Evolutionary conservation across 2,113 vertebrate genomes (phyloP).

Genomic region (Plotosus lineatus): DNA sequence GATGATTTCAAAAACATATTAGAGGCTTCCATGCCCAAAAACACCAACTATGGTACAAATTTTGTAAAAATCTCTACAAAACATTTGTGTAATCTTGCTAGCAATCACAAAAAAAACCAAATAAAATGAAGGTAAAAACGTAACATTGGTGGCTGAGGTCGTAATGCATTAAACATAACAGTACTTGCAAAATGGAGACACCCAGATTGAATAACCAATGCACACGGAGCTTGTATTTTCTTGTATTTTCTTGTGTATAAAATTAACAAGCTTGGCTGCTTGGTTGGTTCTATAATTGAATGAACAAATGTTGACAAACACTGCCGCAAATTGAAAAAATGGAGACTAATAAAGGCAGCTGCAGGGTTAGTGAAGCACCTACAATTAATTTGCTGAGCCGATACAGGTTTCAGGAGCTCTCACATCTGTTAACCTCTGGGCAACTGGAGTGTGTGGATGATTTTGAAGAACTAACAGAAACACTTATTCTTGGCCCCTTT

Average conservation of each 20-base stretch:
- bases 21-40: no score
- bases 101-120: no score
- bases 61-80: no score
- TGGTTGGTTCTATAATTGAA: background rate
- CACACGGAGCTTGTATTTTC: background rate
- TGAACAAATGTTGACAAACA: constrained; percentile 12
- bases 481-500: background rate
- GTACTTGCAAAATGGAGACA: background rate
- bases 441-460: background rate
- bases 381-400: background rate
- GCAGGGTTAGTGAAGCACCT: constrained; percentile 4
- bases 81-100: no score
- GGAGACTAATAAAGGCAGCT: background rate
- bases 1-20: no score
- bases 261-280: background rate
- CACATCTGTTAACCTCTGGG: background rate
- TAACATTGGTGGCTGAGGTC: no score
- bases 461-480: constrained; percentile 6
- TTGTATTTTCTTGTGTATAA: background rate
- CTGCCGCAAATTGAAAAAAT: background rate
- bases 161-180: background rate
- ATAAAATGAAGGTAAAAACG: no score
- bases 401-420: background rate
- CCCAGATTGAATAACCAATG: background rate
- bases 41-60: no score